A percentile compares a stretch with the other conserved stretches of the same genome.
These are phyloP conservation scores for Apocheima hispidaria DNA, from an alignment of 2,888 invertebrate species.

Conservation along the genomic window DNA sequence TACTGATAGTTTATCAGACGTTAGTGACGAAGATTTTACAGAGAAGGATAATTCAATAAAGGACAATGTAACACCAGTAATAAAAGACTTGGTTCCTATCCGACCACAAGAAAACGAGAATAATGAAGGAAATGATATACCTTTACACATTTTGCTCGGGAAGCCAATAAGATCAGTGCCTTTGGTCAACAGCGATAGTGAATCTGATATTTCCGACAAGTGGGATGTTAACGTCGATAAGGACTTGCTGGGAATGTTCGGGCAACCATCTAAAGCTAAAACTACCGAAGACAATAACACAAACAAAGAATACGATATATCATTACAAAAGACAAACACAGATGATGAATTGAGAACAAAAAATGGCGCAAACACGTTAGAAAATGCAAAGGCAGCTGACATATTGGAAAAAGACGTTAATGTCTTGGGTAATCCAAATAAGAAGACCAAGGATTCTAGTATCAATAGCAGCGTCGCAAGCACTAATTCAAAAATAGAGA, in stretches of 20 bases:
- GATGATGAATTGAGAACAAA: not conserved
- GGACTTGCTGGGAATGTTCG: slow-evolving; percentile 44
- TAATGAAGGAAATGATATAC: not conserved
- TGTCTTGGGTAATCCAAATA: not conserved
- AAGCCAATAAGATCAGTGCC: slow-evolving; percentile 64
- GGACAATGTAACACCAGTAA: not conserved
- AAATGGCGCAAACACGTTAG: not conserved
- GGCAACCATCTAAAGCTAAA: slow-evolving; percentile 17
- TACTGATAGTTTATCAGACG: slow-evolving; percentile 42
- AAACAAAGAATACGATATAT: not conserved
- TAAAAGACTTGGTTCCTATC: slow-evolving; percentile 16
- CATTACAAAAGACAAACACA: not conserved
- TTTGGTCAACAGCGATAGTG: slow-evolving; percentile 55
- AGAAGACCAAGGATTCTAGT: not conserved
- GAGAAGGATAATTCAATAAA: not conserved
- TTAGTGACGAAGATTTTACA: slow-evolving; percentile 23
- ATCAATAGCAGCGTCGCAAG: not conserved
- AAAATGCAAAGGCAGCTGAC: not conserved
- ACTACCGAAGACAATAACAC: slow-evolving; percentile 2
- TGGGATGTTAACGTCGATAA: slow-evolving; percentile 61
- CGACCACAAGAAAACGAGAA: slow-evolving; percentile 1
- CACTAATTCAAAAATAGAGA: not conserved
- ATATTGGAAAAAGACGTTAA: not conserved
- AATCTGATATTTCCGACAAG: slow-evolving; percentile 45
- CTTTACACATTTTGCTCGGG: slow-evolving; percentile 33